phyloP scores from a whole-genome alignment of 2,888 invertebrate genomes.

The Lithophane socia region DNA sequence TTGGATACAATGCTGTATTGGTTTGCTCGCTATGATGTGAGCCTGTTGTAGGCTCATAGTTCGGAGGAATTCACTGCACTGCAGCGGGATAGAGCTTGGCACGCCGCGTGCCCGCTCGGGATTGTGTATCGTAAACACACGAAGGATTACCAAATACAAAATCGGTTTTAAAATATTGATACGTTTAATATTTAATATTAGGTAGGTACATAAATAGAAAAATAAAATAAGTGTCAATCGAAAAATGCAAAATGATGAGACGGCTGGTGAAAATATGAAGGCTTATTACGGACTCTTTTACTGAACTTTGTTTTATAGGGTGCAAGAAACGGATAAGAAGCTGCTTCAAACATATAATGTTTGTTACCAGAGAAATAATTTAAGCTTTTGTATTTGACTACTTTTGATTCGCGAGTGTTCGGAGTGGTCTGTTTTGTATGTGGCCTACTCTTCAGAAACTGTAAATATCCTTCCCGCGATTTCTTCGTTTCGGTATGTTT shows the following conservation, averaged over 20 bases:
- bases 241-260: constrained; percentile 77
- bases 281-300: constrained; percentile 50
- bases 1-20: constrained; percentile 56
- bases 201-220: constrained; percentile 22
- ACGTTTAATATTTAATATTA: constrained; percentile 36
- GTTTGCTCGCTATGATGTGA: constrained; percentile 9
- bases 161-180: constrained; percentile 39
- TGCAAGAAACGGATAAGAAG: constrained; percentile 61
- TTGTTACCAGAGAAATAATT: constrained; percentile 65
- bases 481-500: constrained; percentile 2
- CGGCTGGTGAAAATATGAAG: constrained; percentile 79
- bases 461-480: constrained; percentile 33
- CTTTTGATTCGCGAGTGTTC: constrained; percentile 16
- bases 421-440: constrained; percentile 9
- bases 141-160: constrained; percentile 68
- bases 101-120: constrained; percentile 54
- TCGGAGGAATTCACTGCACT: constrained; percentile 70
- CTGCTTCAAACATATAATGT: constrained; percentile 62
- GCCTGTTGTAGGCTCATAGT: constrained; percentile 63
- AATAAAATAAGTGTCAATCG: constrained; percentile 56
- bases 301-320: constrained; percentile 48
- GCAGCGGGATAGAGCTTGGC: constrained; percentile 71
- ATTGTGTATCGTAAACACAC: constrained; percentile 69
- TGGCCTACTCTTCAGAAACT: constrained; percentile 45
- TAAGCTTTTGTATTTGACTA: constrained; percentile 61